Evolutionary conservation across 2,888 invertebrate species (phyloP).

Genomic region (Temnothorax ravouxi): DNA sequence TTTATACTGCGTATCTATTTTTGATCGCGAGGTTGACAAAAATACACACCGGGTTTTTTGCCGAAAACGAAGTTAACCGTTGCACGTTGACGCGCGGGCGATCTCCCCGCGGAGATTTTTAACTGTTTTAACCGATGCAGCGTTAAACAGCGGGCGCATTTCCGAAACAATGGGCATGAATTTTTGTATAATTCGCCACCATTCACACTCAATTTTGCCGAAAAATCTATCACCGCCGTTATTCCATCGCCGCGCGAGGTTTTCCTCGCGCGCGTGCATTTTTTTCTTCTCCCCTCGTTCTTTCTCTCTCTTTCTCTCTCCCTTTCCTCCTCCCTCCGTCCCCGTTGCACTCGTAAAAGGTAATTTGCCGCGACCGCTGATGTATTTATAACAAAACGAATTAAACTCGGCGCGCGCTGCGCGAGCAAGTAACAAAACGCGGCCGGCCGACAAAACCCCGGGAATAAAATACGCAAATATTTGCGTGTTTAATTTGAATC

Average conservation of each 20-base stretch:
- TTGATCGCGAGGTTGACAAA: constrained; percentile 10
- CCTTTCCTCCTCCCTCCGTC: background rate
- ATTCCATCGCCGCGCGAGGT: constrained; percentile 24
- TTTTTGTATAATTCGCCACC: constrained; percentile 44
- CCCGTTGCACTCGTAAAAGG: constrained; percentile 58
- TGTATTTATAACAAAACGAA: constrained; percentile 76
- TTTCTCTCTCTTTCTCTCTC: background rate
- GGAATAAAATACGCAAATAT: constrained; percentile 78
- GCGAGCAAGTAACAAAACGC: constrained; percentile 76
- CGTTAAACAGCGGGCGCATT: constrained; percentile 44
- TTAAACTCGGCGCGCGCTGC: constrained; percentile 73
- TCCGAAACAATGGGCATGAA: constrained; percentile 34
- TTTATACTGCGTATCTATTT: background rate
- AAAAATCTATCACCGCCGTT: constrained; percentile 44
- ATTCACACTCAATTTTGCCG: constrained; percentile 41
- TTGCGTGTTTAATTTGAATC: constrained; percentile 74
- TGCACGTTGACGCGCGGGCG: constrained; percentile 6
- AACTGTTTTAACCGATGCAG: constrained; percentile 35
- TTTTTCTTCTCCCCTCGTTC: background rate
- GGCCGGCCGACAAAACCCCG: constrained; percentile 60
- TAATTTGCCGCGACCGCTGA: constrained; percentile 71
- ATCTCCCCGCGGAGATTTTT: constrained; percentile 32
- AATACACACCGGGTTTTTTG: background rate
- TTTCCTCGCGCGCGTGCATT: constrained; percentile 13
- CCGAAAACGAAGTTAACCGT: constrained; percentile 31